A percentile compares a stretch with the other conserved stretches of the same genome.
phyloP scores from a whole-genome alignment of 2,797 vertebrate genomes.

The Botia kubotai region DNA sequence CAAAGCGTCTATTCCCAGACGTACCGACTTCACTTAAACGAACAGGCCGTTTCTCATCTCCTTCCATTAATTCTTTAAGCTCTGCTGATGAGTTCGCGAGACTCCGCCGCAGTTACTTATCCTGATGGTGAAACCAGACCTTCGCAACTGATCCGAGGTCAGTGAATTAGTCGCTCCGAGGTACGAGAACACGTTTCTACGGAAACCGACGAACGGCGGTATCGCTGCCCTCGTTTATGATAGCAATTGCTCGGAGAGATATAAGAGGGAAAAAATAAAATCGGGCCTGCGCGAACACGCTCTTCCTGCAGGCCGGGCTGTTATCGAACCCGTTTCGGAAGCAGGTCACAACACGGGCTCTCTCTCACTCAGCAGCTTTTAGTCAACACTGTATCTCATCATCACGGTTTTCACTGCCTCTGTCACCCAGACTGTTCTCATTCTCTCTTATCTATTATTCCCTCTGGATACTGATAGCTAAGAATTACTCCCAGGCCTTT shows the following conservation, averaged over 20 bases:
- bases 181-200: constrained; percentile 27
- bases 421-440: constrained; percentile 48
- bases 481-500: constrained; percentile 57
- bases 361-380: constrained; percentile 47
- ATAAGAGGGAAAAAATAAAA: not conserved
- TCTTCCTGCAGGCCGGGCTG: constrained; percentile 37
- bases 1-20: constrained; percentile 50
- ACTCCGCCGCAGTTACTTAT: constrained; percentile 46
- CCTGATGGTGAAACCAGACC: constrained; percentile 38
- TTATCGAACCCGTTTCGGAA: constrained; percentile 57
- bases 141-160: constrained; percentile 26
- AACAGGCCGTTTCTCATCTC: constrained; percentile 53
- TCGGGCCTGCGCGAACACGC: not conserved
- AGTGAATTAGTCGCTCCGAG: constrained; percentile 23
- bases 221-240: constrained; percentile 26
- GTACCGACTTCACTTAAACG: constrained; percentile 58
- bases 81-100: constrained; percentile 53
- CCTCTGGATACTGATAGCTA: constrained; percentile 60
- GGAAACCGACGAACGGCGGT: not conserved
- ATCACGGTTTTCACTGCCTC: constrained; percentile 51
- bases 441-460: constrained; percentile 61
- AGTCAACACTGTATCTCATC: constrained; percentile 51
- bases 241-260: constrained; percentile 43
- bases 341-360: constrained; percentile 49
- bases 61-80: constrained; percentile 60